Percentiles rank a stretch among this genome's conserved stretches.
These are phyloP conservation scores for Sarcophaga carnaria DNA, from an alignment of 2,888 invertebrate genomes.

Conservation along the genomic window DNA sequence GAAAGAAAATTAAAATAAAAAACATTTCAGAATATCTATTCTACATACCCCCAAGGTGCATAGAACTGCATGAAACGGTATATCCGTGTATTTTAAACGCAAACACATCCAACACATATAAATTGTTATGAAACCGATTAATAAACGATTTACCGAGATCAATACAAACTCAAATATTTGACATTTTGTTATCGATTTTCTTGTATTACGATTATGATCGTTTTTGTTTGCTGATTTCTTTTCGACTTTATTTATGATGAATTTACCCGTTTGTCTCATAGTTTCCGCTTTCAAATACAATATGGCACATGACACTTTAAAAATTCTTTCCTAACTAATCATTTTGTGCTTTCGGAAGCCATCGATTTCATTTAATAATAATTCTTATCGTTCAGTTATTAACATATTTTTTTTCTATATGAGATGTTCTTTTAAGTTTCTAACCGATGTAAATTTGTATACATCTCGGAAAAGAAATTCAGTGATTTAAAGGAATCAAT, in stretches of 20 bases:
- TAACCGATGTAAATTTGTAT: constrained; percentile 14
- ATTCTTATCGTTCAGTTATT: constrained; percentile 57
- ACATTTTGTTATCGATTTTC: constrained; percentile 30
- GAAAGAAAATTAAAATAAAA: too few species aligned
- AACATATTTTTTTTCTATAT: constrained; percentile 21
- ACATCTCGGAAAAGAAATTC: background rate
- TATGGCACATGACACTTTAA: constrained; percentile 40
- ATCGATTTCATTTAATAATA: constrained; percentile 39
- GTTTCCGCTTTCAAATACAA: constrained; percentile 29
- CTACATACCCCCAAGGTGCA: constrained; percentile 73
- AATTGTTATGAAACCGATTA: constrained; percentile 73
- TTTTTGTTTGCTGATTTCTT: constrained; percentile 24
- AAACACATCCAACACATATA: constrained; percentile 73
- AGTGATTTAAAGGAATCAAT: constrained; percentile 19
- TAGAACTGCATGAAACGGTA: constrained; percentile 73
- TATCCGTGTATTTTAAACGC: constrained; percentile 63
- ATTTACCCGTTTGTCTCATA: constrained; percentile 71
- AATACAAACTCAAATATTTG: constrained; percentile 71
- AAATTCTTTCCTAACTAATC: constrained; percentile 60
- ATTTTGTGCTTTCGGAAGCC: constrained; percentile 16
- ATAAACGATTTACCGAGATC: constrained; percentile 71
- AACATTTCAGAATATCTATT: too few species aligned
- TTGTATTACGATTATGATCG: too few species aligned
- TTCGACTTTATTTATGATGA: constrained; percentile 66
- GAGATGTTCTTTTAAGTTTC: constrained; percentile 31